Evolutionary conservation across 2,797 vertebrate genomes (phyloP).

Genomic region (Thamnophis elegans): DNA sequence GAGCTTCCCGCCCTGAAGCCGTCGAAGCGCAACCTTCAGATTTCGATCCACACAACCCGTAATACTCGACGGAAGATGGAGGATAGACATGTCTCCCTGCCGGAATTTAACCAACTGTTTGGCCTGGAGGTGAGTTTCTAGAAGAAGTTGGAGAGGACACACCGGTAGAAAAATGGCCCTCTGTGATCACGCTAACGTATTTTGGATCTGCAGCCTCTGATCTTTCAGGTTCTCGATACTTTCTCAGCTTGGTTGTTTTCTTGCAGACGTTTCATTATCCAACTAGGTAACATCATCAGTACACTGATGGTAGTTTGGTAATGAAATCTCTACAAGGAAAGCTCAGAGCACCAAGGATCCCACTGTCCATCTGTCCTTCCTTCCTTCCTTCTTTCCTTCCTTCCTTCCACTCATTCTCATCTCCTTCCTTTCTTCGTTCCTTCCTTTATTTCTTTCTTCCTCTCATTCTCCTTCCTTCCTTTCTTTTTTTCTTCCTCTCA

Average conservation of each 20-base stretch:
- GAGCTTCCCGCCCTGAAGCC: slow-evolving; percentile 54
- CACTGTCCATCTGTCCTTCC: too few species aligned
- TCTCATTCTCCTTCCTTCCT: too few species aligned
- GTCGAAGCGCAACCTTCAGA: slow-evolving; percentile 59
- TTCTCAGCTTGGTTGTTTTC: not conserved
- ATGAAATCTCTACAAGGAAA: not conserved
- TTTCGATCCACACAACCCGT: slow-evolving; percentile 85
- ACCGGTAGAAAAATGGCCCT: accelerated
- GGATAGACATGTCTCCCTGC: slow-evolving; percentile 84
- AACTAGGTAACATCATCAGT: not conserved
- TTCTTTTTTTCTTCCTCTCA: too few species aligned
- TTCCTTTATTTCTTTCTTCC: too few species aligned
- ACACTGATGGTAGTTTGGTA: not conserved
- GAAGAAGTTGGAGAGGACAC: accelerated
- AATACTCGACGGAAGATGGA: slow-evolving; percentile 95
- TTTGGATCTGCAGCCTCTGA: not conserved
- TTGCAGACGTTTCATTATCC: not conserved
- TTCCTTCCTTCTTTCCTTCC: too few species aligned
- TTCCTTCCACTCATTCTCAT: too few species aligned
- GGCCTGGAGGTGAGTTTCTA: slow-evolving; percentile 76
- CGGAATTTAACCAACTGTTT: slow-evolving; percentile 86
- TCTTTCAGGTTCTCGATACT: not conserved
- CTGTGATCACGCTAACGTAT: not conserved
- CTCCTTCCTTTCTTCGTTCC: not conserved
- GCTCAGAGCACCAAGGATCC: not conserved